Evolutionary conservation across 2,888 invertebrate species (phyloP).

Genomic region (Drosophila paranaensis): DNA sequence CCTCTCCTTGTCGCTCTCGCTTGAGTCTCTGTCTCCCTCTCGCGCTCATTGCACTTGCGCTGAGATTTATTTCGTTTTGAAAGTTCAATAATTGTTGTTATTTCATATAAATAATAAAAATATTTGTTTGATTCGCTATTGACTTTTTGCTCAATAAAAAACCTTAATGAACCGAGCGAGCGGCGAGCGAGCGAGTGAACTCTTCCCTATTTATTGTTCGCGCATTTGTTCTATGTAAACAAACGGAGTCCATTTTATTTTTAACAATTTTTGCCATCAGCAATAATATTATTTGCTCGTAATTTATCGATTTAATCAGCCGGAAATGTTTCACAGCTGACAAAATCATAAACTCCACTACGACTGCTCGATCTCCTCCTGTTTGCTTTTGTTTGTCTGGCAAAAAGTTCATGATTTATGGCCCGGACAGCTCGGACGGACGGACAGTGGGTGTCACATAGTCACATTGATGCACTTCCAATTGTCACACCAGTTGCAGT

Average conservation of each 20-base stretch:
- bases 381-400: conserved; percentile 54
- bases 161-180: conserved; percentile 59
- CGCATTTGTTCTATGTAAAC: conserved; percentile 50
- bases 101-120: conserved; percentile 31
- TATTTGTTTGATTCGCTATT: conserved; percentile 56
- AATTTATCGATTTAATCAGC: conserved; percentile 78
- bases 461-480: conserved; percentile 32
- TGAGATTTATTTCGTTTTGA: conserved; percentile 54
- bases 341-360: conserved; percentile 73
- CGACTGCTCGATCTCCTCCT: conserved; percentile 11
- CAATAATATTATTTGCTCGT: conserved; percentile 68
- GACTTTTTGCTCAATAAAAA: conserved; percentile 45
- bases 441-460: conserved; percentile 19
- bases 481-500: conserved; percentile 14
- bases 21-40: conserved; percentile 1
- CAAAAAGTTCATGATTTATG: conserved; percentile 73
- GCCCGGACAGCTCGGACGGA: conserved; percentile 17
- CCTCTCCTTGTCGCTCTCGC: background rate
- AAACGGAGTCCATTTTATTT: conserved; percentile 39
- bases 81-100: conserved; percentile 33
- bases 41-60: conserved; percentile 52
- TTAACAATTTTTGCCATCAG: conserved; percentile 57
- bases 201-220: conserved; percentile 50
- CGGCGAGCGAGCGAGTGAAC: background rate
- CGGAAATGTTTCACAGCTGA: conserved; percentile 77